Base-by-base conservation (phyloP, 92 coral and sea anemone species). In the Palythoa caribaeorum region DNA sequence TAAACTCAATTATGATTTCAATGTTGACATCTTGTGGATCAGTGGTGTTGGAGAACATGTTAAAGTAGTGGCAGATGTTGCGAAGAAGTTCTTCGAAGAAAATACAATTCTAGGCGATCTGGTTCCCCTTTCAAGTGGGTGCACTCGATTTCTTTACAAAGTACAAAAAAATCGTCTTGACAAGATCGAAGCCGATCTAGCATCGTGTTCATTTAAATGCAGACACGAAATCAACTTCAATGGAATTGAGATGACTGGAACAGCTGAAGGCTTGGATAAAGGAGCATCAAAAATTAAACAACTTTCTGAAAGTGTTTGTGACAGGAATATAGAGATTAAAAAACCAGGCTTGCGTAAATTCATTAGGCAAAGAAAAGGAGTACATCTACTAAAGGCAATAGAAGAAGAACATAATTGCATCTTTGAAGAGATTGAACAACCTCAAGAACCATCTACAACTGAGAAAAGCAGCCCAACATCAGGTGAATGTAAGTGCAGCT, bases 381-480 rank as follows among this genome's bases (percentile, higher is more conserved):
- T 17, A 48, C 86, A 17, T 38, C 74, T 84, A 1, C 73, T 90
- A 40, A 84, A 72, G 54, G 28, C 44, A n/a, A 79, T 90, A 20
- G 92, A 90, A 78, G 83, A 90, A 3, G 92, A 90, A 9, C 89
- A 90, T 48, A 20, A 14, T 5, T 90, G 92, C 77, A 54, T 71
- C 52, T 85, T 90, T 16, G 89, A 90, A 73, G 66, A 54, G 50
- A 37, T 36, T 12, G 83, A 78, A 53, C 70, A 36, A 44, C 1
- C n/a, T 55, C 14, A 51, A 35, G 20, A 14, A 9, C 83, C 69
- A 53, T 39, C 28, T 13, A 69, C 21, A 53, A 3, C 35, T 40
- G 66, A 15, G 17, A 19, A 54, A 7, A 19, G 44, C 51, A 36
- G 48, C 21, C 39, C 7, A 53, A 19, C 28, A 9, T 17, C 69